These are phyloP conservation scores for Yasuhikotakia modesta DNA, from an alignment of 2,797 vertebrate genomes.

Conservation along the genomic window DNA sequence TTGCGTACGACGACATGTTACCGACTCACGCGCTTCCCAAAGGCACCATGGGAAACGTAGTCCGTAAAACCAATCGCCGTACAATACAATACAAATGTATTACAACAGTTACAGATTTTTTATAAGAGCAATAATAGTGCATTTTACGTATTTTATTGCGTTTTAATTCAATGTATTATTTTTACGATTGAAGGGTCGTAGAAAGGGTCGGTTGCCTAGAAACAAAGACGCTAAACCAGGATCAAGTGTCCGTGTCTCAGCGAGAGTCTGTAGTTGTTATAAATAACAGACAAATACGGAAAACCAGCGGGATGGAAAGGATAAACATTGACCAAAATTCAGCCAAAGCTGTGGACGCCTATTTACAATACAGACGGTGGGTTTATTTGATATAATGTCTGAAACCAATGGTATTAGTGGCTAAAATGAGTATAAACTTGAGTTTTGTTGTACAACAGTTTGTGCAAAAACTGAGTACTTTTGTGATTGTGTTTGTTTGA, in stretches of 20 bases:
- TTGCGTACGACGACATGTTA: conserved; percentile 18
- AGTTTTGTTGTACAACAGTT: background rate
- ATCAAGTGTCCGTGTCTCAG: background rate
- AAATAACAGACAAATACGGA: background rate
- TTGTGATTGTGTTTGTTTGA: background rate
- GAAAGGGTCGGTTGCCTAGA: conserved; percentile 17
- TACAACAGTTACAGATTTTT: background rate
- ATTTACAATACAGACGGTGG: conserved; percentile 75
- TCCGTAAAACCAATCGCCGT: background rate
- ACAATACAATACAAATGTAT: background rate
- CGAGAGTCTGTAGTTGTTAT: background rate
- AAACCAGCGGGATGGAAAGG: conserved; percentile 63
- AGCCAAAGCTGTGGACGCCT: conserved; percentile 70
- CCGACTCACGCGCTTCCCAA: background rate
- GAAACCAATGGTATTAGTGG: background rate
- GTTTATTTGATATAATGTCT: background rate
- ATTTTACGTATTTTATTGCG: background rate
- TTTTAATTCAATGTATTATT: background rate
- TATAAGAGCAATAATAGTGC: background rate
- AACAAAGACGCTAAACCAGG: background rate
- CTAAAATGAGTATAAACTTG: background rate
- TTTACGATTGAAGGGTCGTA: background rate
- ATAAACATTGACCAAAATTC: conserved; percentile 54
- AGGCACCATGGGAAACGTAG: conserved; percentile 29
- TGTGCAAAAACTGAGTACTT: background rate